These are phyloP conservation scores for Lethocerus indicus DNA, from an alignment of 1,140 invertebrate species.

Conservation along the genomic window DNA sequence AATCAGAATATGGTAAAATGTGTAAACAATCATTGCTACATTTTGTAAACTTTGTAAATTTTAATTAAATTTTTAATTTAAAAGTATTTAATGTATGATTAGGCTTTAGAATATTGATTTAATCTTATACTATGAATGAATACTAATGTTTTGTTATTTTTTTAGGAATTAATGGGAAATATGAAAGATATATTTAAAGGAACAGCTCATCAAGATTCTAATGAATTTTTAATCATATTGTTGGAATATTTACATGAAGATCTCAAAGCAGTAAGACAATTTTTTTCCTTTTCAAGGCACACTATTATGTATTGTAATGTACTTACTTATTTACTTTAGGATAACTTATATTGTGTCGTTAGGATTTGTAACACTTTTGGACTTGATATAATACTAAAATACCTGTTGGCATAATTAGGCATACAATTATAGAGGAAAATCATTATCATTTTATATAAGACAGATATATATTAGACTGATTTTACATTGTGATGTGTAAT, in stretches of 20 bases:
- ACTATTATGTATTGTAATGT: background rate
- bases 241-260: conserved; percentile 85
- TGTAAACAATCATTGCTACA: too few relatives aligned
- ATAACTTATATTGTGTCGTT: background rate
- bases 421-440: background rate
- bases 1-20: too few relatives aligned
- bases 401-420: background rate
- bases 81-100: too few relatives aligned
- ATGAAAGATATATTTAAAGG: conserved; percentile 63
- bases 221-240: conserved; percentile 82
- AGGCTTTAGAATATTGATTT: too few relatives aligned
- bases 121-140: too few relatives aligned
- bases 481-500: background rate
- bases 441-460: background rate
- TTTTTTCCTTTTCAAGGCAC: too few relatives aligned
- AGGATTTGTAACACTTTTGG: too few relatives aligned
- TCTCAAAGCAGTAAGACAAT: conserved; percentile 41
- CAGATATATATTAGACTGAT: background rate
- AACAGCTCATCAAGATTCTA: conserved; percentile 83
- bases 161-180: conserved; percentile 49
- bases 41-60: too few relatives aligned
- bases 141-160: conserved; percentile 17
- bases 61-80: too few relatives aligned
- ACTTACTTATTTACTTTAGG: background rate
- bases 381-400: background rate